Base-by-base conservation (phyloP, 2,888 invertebrate genomes). In the Himalopsyche anomala region DNA sequence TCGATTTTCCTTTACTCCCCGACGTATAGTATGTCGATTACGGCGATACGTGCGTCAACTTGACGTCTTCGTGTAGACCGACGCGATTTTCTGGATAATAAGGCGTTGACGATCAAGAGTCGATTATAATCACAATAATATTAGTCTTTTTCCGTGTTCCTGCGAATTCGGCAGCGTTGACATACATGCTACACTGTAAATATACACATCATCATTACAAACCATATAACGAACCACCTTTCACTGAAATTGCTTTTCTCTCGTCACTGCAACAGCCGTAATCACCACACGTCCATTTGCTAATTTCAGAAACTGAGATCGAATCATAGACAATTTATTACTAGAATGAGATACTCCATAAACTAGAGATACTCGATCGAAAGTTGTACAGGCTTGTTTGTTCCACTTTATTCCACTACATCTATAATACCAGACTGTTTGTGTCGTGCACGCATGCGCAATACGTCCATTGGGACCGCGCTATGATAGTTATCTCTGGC, bases 181-280 rank as follows among this genome's bases (percentile, higher is more conserved):
- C 80, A 80, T 80, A 80, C 80, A 80, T 80, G 38, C 80, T 80
- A 80, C 80, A 80, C 80, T 80, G 80, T 42, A 80, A 82, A 86
- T 62, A 83, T 83, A 83, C 87, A 87, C 84, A 87, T 79, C 17
- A 84, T 74, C 74, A 80, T 87, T 87, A 87, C 87, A 85, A 87
- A 87, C 87, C 87, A 85, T 84, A 85, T 74, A 85, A 87, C 84
- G 84, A 84, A 80, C 45, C 80, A 80, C 80, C 80, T 80, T 80
- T 80, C 80, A 80, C 80, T 42, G 51, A 45, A 80, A 45, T 19
- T 42, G 80, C 51, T 45, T 51, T 80, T 80, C 80, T 84, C 80
- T 82, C 80, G 40, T 82, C 84, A 82, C 86, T 74, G 42, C 74
- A 80, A 81, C 85, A 69, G 55, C 83, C 80, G 45, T 17, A 80